phyloP scores from a whole-genome alignment of 1,140 invertebrate genomes.

The Lepidurus couesii region DNA sequence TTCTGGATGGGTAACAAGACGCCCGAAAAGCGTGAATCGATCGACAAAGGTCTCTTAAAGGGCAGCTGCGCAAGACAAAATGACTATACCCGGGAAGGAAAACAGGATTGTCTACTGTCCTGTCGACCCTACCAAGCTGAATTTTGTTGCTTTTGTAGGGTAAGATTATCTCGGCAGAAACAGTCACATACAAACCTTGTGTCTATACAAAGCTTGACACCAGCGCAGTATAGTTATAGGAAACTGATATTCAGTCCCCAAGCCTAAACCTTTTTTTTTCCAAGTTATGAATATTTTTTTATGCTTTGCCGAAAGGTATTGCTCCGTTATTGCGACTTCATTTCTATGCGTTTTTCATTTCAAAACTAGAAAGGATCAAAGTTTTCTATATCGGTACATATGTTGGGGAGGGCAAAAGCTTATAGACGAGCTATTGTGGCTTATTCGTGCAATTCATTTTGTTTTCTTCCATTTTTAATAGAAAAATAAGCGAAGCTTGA shows the following conservation, averaged over 20 bases:
- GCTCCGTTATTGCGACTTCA: neutral
- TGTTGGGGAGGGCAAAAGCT: too few species aligned
- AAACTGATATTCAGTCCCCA: too few species aligned
- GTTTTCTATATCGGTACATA: neutral
- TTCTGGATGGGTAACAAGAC: neutral
- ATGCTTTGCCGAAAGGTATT: neutral
- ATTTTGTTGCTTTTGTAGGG: too few species aligned
- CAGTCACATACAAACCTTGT: too few species aligned
- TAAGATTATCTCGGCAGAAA: too few species aligned
- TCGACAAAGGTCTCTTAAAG: constrained; percentile 1
- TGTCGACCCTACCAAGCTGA: neutral
- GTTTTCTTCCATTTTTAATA: neutral
- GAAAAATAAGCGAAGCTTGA: neutral
- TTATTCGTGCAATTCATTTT: neutral
- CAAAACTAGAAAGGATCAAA: neutral
- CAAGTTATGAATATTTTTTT: too few species aligned
- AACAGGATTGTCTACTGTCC: neutral
- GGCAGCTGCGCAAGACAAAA: neutral
- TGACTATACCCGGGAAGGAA: neutral
- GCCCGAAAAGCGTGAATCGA: constrained; percentile 4
- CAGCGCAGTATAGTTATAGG: too few species aligned
- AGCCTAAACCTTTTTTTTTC: too few species aligned
- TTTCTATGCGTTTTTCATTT: neutral
- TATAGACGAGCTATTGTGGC: neutral
- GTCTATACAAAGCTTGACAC: too few species aligned